These are phyloP conservation scores for Atta cephalotes DNA, from an alignment of 1,140 invertebrate genomes.

Conservation along the genomic window DNA sequence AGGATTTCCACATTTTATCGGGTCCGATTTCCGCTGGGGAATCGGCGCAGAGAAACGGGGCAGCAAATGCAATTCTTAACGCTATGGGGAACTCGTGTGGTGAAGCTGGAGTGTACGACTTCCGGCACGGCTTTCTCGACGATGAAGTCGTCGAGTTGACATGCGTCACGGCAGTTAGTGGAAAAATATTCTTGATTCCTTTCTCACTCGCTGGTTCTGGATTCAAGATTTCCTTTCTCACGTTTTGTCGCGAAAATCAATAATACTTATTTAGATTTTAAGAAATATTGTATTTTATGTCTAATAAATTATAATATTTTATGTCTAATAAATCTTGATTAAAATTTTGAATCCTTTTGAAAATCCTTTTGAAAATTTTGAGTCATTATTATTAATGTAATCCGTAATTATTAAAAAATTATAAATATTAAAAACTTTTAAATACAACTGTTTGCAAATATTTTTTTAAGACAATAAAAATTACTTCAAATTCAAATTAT, in stretches of 20 bases:
- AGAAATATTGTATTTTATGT: slow-evolving; percentile 7
- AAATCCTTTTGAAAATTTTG: too few species aligned
- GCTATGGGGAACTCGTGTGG: slow-evolving; percentile 49
- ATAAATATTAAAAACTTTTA: neutral
- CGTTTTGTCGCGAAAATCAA: neutral
- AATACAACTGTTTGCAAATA: neutral
- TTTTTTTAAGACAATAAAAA: neutral
- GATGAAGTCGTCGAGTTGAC: slow-evolving; percentile 32
- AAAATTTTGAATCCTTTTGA: neutral
- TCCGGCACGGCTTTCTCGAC: slow-evolving; percentile 35
- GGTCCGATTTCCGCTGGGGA: slow-evolving; percentile 46
- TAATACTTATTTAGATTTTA: neutral
- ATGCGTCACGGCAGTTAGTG: slow-evolving; percentile 8
- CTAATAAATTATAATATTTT: neutral
- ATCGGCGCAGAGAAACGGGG: slow-evolving; percentile 25
- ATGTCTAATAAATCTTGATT: neutral
- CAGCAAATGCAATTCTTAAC: slow-evolving; percentile 63
- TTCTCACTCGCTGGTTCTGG: neutral
- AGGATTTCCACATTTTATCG: slow-evolving; percentile 58
- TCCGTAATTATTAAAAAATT: neutral
- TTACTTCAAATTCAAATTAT: neutral
- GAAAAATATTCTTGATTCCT: slow-evolving; percentile 51
- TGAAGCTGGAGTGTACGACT: slow-evolving; percentile 43
- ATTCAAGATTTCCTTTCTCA: slow-evolving; percentile 8
- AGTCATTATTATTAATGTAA: neutral